phyloP scores from a whole-genome alignment of 2,888 invertebrate genomes.

The Melipona bicolor region DNA sequence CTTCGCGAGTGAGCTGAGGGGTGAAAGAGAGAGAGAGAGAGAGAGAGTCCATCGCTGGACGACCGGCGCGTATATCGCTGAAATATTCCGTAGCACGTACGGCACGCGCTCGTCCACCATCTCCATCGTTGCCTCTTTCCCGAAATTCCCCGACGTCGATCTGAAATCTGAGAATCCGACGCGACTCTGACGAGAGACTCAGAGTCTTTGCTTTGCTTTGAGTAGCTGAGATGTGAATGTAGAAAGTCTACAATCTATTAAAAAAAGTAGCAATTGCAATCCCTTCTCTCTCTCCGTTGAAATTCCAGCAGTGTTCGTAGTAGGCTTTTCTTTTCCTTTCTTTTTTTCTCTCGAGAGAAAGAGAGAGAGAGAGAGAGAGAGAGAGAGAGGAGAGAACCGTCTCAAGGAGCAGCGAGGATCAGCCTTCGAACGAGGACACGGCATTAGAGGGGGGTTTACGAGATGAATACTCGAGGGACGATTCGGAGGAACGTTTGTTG shows the following conservation, averaged over 20 bases:
- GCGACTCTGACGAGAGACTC: too few relatives aligned
- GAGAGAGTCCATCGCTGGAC: slow-evolving; percentile 9
- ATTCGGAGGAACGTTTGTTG: slow-evolving; percentile 62
- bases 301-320: background rate
- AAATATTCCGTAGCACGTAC: slow-evolving; percentile 72
- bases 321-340: background rate
- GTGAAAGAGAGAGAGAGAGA: too few relatives aligned
- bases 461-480: slow-evolving; percentile 61
- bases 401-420: slow-evolving; percentile 29
- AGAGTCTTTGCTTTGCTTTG: too few relatives aligned
- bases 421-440: slow-evolving; percentile 51
- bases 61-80: slow-evolving; percentile 36
- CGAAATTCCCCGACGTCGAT: background rate
- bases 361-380: too few relatives aligned
- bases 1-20: slow-evolving; percentile 5
- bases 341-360: background rate
- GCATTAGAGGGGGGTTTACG: slow-evolving; percentile 57
- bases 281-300: background rate
- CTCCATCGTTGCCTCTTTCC: slow-evolving; percentile 9
- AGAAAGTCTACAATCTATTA: background rate
- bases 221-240: too few relatives aligned
- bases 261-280: background rate
- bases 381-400: background rate
- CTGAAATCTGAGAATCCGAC: background rate
- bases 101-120: slow-evolving; percentile 52